Base-by-base conservation (phyloP, 2,888 invertebrate genomes). In the Venusia cambrica region DNA sequence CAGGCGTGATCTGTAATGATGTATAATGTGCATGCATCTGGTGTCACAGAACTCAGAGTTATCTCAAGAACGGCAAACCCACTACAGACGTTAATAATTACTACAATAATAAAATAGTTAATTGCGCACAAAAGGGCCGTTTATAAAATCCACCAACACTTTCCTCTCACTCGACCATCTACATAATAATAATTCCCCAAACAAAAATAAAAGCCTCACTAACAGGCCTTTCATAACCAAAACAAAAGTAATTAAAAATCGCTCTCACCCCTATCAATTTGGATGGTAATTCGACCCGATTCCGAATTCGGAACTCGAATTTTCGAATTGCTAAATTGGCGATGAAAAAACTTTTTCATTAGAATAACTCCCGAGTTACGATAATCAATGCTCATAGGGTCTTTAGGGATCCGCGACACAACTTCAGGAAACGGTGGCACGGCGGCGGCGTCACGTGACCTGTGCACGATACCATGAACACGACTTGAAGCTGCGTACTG, bases 171-270 rank as follows among this genome's bases (percentile, higher is more conserved):
- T 20, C 10, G n/a, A 10, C 1, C 2, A 5, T n/a, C 16, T 4
- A 16, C 5, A 2, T 16, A 16, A 16, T n/a, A 1, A 16, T 5
- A 2, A 5, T 5, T 11, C 20, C 11, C 11, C 10, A 11, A 8
- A 17, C 17, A 1, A 27, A 17, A 6, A 19, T 18, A 13, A 26
- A 26, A 11, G 14, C 20, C 12, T 5, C 15, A 14, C 6, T 22
- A 35, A 27, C n/a, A 17, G 17, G 26, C 32, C 34, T 29, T 31
- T 32, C 21, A 31, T 42, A 43, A 36, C 8, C 18, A 32, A 35
- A 42, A 46, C 44, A 46, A 46, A 49, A 46, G 47, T 35, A 50
- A 50, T 50, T 48, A 48, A 48, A 47, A 50, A 50, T 43, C 45
- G 31, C 30, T 48, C 39, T 36, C 30, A 17, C 29, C 32, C 38